Conservation (phyloP, 2,113 vertebrate genomes). For the Potamarius usumacintae region DNA sequence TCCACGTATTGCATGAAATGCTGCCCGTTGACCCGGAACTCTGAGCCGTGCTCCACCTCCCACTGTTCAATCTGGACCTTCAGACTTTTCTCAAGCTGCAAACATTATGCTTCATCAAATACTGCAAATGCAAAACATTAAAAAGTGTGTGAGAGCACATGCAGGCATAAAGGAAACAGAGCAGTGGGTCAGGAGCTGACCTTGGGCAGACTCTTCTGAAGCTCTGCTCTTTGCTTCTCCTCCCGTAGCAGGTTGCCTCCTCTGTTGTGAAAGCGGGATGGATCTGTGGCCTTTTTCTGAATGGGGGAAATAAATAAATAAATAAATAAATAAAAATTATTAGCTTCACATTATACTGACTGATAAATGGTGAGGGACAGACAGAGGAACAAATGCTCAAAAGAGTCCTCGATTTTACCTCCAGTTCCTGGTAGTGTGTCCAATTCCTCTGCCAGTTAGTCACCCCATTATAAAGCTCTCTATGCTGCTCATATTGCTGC, state of each 20-base stretch:
- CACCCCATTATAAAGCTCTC: conserved; percentile 84
- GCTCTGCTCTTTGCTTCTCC: conserved; percentile 86
- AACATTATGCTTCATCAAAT: not conserved
- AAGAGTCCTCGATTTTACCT: conserved; percentile 70
- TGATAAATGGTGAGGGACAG: not conserved
- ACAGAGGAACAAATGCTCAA: not conserved
- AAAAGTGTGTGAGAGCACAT: not conserved
- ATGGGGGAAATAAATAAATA: not conserved
- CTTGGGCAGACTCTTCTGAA: conserved; percentile 89
- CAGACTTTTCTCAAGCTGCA: conserved; percentile 87
- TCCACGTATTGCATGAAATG: conserved; percentile 81
- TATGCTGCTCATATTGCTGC: conserved; percentile 77
- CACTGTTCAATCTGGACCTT: conserved; percentile 78
- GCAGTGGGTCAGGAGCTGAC: conserved; percentile 60
- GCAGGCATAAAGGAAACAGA: not conserved
- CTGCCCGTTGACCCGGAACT: conserved; percentile 85
- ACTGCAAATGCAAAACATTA: not conserved
- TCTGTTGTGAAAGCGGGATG: conserved; percentile 85
- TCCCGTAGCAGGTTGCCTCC: conserved; percentile 93
- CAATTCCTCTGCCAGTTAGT: conserved; percentile 88
- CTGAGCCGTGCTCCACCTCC: conserved; percentile 72
- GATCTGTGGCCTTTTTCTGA: conserved; percentile 82
- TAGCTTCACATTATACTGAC: not conserved
- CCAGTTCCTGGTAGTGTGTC: conserved; percentile 85
- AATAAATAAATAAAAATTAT: no score